A percentile compares a stretch with the other conserved stretches of the same genome.
Evolutionary conservation across 1,140 invertebrate species (phyloP).

Genomic region (Tetramorium simillimum): DNA sequence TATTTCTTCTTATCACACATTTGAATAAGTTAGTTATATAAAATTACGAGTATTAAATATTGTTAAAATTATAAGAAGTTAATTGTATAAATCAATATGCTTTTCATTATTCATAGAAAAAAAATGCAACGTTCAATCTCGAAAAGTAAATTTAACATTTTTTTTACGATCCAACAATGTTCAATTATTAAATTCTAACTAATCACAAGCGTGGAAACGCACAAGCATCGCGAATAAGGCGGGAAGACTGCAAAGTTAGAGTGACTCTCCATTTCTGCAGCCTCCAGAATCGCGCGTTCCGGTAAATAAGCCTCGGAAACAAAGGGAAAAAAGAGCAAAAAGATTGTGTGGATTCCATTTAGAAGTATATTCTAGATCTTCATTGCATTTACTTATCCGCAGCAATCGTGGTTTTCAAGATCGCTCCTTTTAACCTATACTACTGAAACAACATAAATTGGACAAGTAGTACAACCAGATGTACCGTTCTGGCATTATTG

Average conservation of each 20-base stretch:
- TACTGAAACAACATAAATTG: constrained; percentile 14
- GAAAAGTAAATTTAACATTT: background rate
- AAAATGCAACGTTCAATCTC: background rate
- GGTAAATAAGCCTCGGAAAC: constrained; percentile 42
- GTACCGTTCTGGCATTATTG: background rate
- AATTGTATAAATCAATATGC: background rate
- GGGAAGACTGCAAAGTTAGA: constrained; percentile 30
- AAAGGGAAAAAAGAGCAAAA: constrained; percentile 6
- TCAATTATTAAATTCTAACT: background rate
- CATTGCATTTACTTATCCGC: constrained; percentile 37
- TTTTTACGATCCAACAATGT: background rate
- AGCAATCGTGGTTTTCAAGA: constrained; percentile 24
- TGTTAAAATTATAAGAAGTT: background rate
- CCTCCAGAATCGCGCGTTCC: constrained; percentile 1
- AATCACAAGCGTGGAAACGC: background rate
- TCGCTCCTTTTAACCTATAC: background rate
- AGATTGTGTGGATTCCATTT: constrained; percentile 32
- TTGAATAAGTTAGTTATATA: background rate
- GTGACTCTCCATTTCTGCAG: constrained; percentile 16
- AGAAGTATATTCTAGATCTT: constrained; percentile 31
- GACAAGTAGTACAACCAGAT: background rate
- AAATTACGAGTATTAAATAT: background rate
- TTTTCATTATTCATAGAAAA: background rate
- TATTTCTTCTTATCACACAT: background rate
- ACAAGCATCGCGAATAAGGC: background rate